phyloP scores from a whole-genome alignment of 1,140 invertebrate genomes.

The Theocolax elegans region DNA sequence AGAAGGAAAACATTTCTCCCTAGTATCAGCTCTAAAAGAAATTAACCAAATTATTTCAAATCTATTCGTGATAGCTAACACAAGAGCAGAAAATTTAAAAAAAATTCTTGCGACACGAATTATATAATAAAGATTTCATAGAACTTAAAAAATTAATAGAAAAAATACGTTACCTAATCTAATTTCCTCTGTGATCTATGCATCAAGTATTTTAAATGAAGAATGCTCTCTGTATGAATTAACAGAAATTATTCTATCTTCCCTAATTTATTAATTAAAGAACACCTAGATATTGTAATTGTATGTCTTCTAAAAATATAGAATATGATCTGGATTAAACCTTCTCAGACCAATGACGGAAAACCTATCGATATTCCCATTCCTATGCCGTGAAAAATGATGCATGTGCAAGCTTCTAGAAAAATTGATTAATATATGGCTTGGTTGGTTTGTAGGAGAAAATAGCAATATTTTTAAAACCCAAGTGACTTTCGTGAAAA shows the following conservation, averaged over 20 bases:
- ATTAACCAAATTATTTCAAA: constrained; percentile 1
- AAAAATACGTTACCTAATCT: neutral
- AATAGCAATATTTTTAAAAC: no score
- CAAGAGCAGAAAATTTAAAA: no score
- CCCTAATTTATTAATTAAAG: constrained; percentile 45
- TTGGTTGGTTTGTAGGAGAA: constrained; percentile 1
- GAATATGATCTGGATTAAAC: constrained; percentile 45
- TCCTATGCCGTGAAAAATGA: constrained; percentile 56
- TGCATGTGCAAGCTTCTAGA: constrained; percentile 47
- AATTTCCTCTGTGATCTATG: no score
- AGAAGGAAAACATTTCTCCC: neutral
- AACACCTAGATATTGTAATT: constrained; percentile 38
- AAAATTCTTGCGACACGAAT: constrained; percentile 46
- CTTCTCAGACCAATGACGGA: constrained; percentile 53
- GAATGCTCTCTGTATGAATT: constrained; percentile 11
- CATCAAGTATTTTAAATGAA: neutral
- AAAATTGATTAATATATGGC: no score
- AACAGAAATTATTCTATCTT: neutral
- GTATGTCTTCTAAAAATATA: constrained; percentile 45
- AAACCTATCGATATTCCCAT: constrained; percentile 50
- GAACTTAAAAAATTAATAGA: constrained; percentile 35
- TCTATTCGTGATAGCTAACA: constrained; percentile 43
- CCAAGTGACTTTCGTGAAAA: no score
- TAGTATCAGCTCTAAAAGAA: constrained; percentile 3
- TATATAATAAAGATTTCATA: constrained; percentile 44